Percentiles rank a stretch among this genome's conserved stretches.
Conservation (phyloP, 2,113 vertebrate species). For the Ictalurus punctatus region DNA sequence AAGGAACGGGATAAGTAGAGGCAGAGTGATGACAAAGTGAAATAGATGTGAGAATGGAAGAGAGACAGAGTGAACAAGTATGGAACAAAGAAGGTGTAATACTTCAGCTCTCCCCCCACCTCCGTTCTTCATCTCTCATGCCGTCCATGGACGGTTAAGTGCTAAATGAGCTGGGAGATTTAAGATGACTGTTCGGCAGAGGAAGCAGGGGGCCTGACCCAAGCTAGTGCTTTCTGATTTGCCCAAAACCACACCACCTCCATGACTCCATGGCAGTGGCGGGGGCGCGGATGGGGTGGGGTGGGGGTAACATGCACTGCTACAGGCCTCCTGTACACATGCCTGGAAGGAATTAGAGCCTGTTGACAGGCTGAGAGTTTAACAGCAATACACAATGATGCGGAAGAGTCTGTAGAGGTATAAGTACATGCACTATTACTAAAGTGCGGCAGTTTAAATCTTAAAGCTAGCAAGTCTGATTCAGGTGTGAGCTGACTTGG, state of each 20-base stretch:
- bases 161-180: constrained; percentile 57
- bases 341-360: constrained; percentile 51
- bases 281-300: too few species aligned
- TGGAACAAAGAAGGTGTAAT: constrained; percentile 21
- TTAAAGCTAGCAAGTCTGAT: background rate
- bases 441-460: background rate
- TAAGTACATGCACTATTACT: too few species aligned
- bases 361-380: constrained; percentile 42
- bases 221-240: constrained; percentile 46
- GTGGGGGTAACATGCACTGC: constrained; percentile 6
- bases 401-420: background rate
- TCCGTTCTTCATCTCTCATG: constrained; percentile 40
- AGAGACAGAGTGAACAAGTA: background rate
- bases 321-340: constrained; percentile 22
- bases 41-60: background rate
- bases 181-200: constrained; percentile 49
- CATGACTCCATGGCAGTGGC: background rate
- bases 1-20: constrained; percentile 19
- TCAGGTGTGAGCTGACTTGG: background rate
- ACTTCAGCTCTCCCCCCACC: background rate
- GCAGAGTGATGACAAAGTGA: constrained; percentile 30
- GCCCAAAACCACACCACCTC: constrained; percentile 48
- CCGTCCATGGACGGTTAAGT: constrained; percentile 51
- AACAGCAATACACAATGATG: constrained; percentile 35
- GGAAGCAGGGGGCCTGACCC: constrained; percentile 21